These are phyloP conservation scores for Itoplectis maculator DNA, from an alignment of 2,888 invertebrate genomes.

Conservation along the genomic window DNA sequence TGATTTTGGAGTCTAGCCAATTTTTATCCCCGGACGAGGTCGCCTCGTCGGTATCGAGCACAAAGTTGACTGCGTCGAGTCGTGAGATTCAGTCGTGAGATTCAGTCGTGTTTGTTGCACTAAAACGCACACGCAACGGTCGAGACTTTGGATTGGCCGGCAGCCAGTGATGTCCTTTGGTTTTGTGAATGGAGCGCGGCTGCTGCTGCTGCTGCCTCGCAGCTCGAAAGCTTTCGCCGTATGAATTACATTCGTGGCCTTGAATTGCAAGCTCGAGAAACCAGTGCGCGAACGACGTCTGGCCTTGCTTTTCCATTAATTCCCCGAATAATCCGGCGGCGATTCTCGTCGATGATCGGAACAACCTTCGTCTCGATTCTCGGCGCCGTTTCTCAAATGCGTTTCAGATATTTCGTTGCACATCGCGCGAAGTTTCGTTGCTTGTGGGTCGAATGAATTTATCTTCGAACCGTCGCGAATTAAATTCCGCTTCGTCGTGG, in stretches of 20 bases:
- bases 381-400: neutral
- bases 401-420: neutral
- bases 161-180: slow-evolving; percentile 31
- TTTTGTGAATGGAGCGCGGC: slow-evolving; percentile 34
- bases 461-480: too few species aligned
- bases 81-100: slow-evolving; percentile 10
- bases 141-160: slow-evolving; percentile 29
- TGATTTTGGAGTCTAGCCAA: slow-evolving; percentile 60
- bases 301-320: slow-evolving; percentile 30
- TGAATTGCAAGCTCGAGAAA: slow-evolving; percentile 28
- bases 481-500: too few species aligned
- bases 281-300: neutral
- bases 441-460: too few species aligned
- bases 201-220: slow-evolving; percentile 23
- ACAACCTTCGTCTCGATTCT: neutral
- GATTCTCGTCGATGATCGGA: slow-evolving; percentile 3
- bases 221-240: slow-evolving; percentile 22
- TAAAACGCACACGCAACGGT: slow-evolving; percentile 34
- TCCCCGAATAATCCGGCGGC: neutral
- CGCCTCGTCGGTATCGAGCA: slow-evolving; percentile 27
- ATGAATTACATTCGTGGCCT: too few species aligned
- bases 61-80: slow-evolving; percentile 9
- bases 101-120: neutral
- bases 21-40: slow-evolving; percentile 20
- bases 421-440: too few species aligned